Base-by-base conservation (phyloP, 1,140 invertebrate species). In the Penaeus japonicus region DNA sequence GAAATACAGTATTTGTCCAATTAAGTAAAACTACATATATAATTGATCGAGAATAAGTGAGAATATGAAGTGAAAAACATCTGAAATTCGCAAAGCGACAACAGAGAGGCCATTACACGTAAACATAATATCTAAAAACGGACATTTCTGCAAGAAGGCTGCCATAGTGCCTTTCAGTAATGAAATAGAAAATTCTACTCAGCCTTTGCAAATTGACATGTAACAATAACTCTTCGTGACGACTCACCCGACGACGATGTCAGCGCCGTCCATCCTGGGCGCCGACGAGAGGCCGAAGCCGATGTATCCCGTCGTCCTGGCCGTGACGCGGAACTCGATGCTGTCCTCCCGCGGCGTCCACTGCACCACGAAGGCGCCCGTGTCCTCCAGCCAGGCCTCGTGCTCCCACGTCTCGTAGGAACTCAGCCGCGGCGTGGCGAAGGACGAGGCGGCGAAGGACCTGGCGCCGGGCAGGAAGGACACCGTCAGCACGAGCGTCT, bases 181-280 rank as follows among this genome's bases (percentile, higher is more conserved):
- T n/a, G n/a, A n/a, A n/a, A n/a, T n/a, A n/a, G n/a, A n/a, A n/a
- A n/a, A n/a, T n/a, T n/a, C n/a, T n/a, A n/a, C n/a, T n/a, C n/a
- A n/a, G n/a, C n/a, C n/a, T n/a, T n/a, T n/a, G n/a, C n/a, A n/a
- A n/a, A n/a, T n/a, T n/a, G n/a, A n/a, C n/a, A n/a, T 39, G 2
- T 39, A 39, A 39, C 35, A 4, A 7, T 4, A 39, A 7, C 35
- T 7, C 7, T 39, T 39, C 35, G n/a, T 7, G 35, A 7, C 92
- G 65, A 93, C 91, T 92, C 91, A 93, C 77, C 92, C 93, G 39
- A 92, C 91, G 1, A 93, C 91, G 12, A 93, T 91, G 89, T 93
- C 93, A 4, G 92, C 91, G 1, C 92, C 92, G 35, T 91, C 91
- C 93, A 93, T 93, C 22, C 90, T 90, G 39, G 93, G 92, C 89